phyloP scores from a whole-genome alignment of 2,888 invertebrate species.

The Andricus curvator region DNA sequence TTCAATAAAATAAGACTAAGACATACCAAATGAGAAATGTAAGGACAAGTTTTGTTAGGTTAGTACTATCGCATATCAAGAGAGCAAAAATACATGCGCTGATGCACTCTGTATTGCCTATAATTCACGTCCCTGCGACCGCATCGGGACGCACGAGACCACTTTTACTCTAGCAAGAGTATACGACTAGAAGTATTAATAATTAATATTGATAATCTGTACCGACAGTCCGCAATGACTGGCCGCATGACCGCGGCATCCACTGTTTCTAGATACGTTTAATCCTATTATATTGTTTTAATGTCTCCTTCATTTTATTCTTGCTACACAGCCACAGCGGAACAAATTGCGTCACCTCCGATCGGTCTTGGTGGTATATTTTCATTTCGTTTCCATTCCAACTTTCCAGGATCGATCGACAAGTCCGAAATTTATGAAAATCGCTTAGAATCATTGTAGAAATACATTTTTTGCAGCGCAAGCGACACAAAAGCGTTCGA shows the following conservation, averaged over 20 bases:
- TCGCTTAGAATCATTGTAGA: constrained; percentile 6
- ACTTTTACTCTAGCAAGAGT: constrained; percentile 77
- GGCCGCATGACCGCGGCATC: constrained; percentile 66
- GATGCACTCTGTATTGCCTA: constrained; percentile 76
- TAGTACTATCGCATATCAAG: constrained; percentile 77
- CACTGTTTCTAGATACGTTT: constrained; percentile 48
- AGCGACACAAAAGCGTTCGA: background rate
- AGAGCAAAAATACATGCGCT: constrained; percentile 71
- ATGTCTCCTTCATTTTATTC: constrained; percentile 36
- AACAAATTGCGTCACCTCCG: constrained; percentile 35
- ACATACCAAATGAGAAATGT: constrained; percentile 77
- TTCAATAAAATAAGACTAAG: constrained; percentile 75
- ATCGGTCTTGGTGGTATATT: constrained; percentile 38
- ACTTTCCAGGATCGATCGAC: constrained; percentile 32
- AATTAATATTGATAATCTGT: constrained; percentile 73
- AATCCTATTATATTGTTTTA: constrained; percentile 39
- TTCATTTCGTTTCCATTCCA: constrained; percentile 38
- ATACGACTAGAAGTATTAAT: constrained; percentile 78
- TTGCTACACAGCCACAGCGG: constrained; percentile 40
- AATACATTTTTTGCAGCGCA: background rate
- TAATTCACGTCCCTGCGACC: constrained; percentile 66
- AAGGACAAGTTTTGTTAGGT: constrained; percentile 75
- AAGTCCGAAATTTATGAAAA: constrained; percentile 18
- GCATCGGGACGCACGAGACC: constrained; percentile 73
- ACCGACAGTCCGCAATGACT: constrained; percentile 74